Conservation (phyloP, 2,888 invertebrate species). For the Drosophila lacicola region DNA sequence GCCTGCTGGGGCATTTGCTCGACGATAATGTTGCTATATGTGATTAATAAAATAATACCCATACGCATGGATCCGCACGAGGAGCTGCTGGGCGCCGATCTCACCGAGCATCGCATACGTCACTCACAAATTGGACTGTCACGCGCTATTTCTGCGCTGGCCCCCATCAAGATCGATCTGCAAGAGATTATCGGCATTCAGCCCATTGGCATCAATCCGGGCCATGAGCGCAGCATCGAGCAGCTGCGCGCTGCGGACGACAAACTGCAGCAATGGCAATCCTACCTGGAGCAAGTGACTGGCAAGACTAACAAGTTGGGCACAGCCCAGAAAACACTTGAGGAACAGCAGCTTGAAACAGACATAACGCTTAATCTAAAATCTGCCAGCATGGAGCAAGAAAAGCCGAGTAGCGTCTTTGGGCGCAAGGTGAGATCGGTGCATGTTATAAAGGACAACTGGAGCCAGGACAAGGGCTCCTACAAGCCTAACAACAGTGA, state of each 20-base stretch:
- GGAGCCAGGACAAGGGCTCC: conserved; percentile 53
- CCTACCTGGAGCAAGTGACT: conserved; percentile 80
- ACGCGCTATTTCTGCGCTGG: conserved; percentile 90
- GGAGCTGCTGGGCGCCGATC: conserved; percentile 94
- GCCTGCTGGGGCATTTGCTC: conserved; percentile 90
- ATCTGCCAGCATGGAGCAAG: conserved; percentile 39
- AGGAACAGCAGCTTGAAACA: conserved; percentile 45
- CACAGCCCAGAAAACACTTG: conserved; percentile 34
- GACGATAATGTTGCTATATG: conserved; percentile 91
- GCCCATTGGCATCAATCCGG: conserved; percentile 89
- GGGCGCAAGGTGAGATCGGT: conserved; percentile 68
- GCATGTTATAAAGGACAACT: conserved; percentile 52
- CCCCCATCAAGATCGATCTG: conserved; percentile 87
- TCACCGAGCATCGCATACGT: conserved; percentile 93
- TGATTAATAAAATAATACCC: conserved; percentile 91
- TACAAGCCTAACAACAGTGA: conserved; percentile 79
- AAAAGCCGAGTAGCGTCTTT: conserved; percentile 64
- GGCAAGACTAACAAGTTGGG: conserved; percentile 33
- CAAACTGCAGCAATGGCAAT: conserved; percentile 83
- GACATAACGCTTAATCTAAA: conserved; percentile 55
- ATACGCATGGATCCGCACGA: conserved; percentile 94
- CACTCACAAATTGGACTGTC: conserved; percentile 89
- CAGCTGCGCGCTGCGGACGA: conserved; percentile 83
- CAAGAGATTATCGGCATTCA: conserved; percentile 81
- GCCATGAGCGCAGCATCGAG: conserved; percentile 84